phyloP scores from a whole-genome alignment of 2,797 vertebrate species.

The Gobio occitaniae region DNA sequence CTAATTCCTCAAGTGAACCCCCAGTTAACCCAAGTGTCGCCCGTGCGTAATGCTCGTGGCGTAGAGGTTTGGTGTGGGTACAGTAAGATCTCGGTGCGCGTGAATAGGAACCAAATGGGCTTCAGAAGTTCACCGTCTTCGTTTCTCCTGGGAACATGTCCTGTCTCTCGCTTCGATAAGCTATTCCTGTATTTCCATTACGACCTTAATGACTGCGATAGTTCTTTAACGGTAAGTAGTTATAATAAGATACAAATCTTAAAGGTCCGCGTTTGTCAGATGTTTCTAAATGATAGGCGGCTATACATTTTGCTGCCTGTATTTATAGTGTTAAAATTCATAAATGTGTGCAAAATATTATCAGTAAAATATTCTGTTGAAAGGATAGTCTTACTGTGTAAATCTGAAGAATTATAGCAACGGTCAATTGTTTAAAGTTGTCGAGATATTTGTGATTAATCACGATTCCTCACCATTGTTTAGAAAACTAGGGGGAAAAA shows the following conservation, averaged over 20 bases:
- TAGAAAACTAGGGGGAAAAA: neutral
- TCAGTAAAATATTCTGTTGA: neutral
- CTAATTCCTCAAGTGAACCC: conserved; percentile 54
- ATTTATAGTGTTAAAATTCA: neutral
- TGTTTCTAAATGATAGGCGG: neutral
- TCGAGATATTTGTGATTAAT: neutral
- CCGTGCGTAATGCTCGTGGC: conserved; percentile 5
- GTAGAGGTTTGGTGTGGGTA: conserved; percentile 70
- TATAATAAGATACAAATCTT: neutral
- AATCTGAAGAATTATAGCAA: neutral
- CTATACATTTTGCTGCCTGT: neutral
- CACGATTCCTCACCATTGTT: neutral
- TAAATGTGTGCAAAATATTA: neutral
- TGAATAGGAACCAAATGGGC: conserved; percentile 61
- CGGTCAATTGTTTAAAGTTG: neutral
- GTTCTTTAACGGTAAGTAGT: conserved; percentile 57
- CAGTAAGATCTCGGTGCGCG: conserved; percentile 62
- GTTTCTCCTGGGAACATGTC: conserved; percentile 69
- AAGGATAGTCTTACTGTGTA: neutral
- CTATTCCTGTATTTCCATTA: conserved; percentile 67
- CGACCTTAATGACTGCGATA: conserved; percentile 62
- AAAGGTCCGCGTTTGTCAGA: neutral
- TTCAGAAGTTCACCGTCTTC: conserved; percentile 47
- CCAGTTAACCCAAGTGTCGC: neutral
- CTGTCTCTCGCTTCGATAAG: conserved; percentile 33